These are phyloP conservation scores for Urosaurus nigricauda DNA, from an alignment of 2,797 vertebrate genomes.

Conservation along the genomic window DNA sequence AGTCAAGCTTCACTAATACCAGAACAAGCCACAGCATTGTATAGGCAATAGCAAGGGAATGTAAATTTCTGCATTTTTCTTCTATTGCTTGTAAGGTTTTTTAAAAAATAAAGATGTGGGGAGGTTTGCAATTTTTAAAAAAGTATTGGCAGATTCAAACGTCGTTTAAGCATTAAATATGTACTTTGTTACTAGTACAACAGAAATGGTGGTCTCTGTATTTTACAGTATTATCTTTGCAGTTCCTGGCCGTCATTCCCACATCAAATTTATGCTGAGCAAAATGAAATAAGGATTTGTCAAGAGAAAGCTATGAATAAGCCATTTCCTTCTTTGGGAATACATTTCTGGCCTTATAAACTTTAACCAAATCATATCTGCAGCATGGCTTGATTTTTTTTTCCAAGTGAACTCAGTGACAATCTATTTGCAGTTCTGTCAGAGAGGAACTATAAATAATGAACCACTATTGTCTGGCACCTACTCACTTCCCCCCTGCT, in stretches of 20 bases:
- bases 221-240: slow-evolving; percentile 72
- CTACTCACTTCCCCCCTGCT: slow-evolving; percentile 57
- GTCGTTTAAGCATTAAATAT: slow-evolving; percentile 65
- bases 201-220: slow-evolving; percentile 47
- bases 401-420: slow-evolving; percentile 61
- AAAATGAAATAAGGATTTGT: slow-evolving; percentile 55
- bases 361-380: slow-evolving; percentile 41
- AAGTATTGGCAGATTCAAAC: slow-evolving; percentile 67
- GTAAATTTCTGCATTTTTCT: slow-evolving; percentile 42
- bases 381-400: slow-evolving; percentile 64
- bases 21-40: slow-evolving; percentile 62
- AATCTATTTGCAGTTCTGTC: slow-evolving; percentile 60
- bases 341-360: slow-evolving; percentile 55
- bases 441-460: slow-evolving; percentile 55
- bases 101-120: not conserved
- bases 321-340: slow-evolving; percentile 55
- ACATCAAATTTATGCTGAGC: slow-evolving; percentile 61
- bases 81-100: slow-evolving; percentile 45
- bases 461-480: slow-evolving; percentile 55
- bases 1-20: slow-evolving; percentile 78
- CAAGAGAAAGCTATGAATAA: slow-evolving; percentile 66
- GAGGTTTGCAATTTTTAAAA: slow-evolving; percentile 44
- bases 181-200: slow-evolving; percentile 49
- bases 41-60: slow-evolving; percentile 57
- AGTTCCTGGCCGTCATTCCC: slow-evolving; percentile 68